Percentiles rank a stretch among this genome's conserved stretches.
Conservation (phyloP, 2,888 invertebrate genomes). For the Cheiracanthium punctorium region DNA sequence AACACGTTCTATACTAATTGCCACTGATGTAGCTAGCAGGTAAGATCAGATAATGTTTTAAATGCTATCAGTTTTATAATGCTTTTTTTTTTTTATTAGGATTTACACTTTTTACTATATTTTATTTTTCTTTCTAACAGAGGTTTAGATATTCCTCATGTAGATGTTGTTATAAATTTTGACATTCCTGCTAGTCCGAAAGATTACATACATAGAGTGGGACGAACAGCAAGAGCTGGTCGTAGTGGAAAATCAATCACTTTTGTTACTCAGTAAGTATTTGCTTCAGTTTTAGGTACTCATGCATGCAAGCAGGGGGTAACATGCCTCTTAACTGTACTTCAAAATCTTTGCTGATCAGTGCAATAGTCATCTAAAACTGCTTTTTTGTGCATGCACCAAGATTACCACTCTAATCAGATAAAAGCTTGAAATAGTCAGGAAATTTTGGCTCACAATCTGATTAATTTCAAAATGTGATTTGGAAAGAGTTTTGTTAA, state of each 20-base stretch:
- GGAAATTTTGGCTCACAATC: too few relatives aligned
- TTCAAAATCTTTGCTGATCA: too few relatives aligned
- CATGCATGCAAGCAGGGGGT: too few relatives aligned
- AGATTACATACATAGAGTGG: slow-evolving; percentile 98
- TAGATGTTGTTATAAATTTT: slow-evolving; percentile 97
- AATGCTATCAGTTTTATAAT: neutral
- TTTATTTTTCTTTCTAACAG: slow-evolving; percentile 78
- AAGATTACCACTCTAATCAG: too few relatives aligned
- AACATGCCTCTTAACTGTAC: too few relatives aligned
- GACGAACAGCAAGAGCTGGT: slow-evolving; percentile 96
- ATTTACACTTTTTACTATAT: neutral
- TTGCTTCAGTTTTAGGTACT: too few relatives aligned
- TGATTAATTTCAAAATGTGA: too few relatives aligned
- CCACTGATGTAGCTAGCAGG: slow-evolving; percentile 99
- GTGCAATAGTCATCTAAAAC: too few relatives aligned
- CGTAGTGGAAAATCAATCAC: slow-evolving; percentile 95
- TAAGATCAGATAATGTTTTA: slow-evolving; percentile 74
- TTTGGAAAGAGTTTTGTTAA: too few relatives aligned
- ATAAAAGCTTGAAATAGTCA: too few relatives aligned
- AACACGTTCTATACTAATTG: slow-evolving; percentile 93
- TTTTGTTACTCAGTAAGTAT: slow-evolving; percentile 91
- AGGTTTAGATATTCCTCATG: slow-evolving; percentile 98
- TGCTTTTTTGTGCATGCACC: too few relatives aligned
- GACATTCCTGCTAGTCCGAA: slow-evolving; percentile 99
- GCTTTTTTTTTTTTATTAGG: neutral